phyloP scores from a whole-genome alignment of 2,888 invertebrate species.

The Cetonia aurata region DNA sequence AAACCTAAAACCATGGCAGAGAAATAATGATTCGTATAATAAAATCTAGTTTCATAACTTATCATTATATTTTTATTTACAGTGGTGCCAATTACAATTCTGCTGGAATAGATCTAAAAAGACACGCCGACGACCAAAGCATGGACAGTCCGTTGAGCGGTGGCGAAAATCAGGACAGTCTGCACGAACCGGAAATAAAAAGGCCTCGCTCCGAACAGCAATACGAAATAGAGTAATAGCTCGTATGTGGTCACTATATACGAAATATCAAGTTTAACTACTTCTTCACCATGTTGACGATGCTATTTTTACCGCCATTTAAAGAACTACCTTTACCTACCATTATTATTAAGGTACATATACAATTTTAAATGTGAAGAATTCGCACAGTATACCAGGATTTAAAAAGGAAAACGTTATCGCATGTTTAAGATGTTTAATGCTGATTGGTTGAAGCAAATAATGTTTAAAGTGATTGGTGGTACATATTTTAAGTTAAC shows the following conservation, averaged over 20 bases:
- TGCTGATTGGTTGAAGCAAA: too few relatives aligned
- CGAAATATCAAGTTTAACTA: constrained; percentile 39
- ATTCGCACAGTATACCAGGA: too few relatives aligned
- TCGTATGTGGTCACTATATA: constrained; percentile 41
- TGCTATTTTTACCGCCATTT: constrained; percentile 24
- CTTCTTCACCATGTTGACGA: constrained; percentile 26
- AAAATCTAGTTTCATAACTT: too few relatives aligned
- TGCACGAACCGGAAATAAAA: constrained; percentile 64
- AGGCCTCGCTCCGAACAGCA: constrained; percentile 62
- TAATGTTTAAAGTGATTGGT: too few relatives aligned
- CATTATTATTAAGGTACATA: too few relatives aligned
- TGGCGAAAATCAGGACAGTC: constrained; percentile 59
- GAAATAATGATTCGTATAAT: too few relatives aligned
- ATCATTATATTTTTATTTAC: constrained; percentile 22
- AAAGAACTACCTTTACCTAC: not conserved
- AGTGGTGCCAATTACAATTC: constrained; percentile 58
- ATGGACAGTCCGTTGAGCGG: constrained; percentile 61
- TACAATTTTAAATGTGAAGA: too few relatives aligned
- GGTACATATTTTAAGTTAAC: too few relatives aligned
- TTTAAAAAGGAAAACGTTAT: too few relatives aligned
- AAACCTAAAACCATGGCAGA: too few relatives aligned
- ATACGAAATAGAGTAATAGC: constrained; percentile 63
- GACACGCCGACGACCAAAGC: constrained; percentile 63
- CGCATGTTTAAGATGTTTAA: too few relatives aligned
- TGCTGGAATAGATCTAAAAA: constrained; percentile 63